phyloP scores from a whole-genome alignment of 37 sponge, comb jelly and placozoan species.

The Ianthella basta region DNA sequence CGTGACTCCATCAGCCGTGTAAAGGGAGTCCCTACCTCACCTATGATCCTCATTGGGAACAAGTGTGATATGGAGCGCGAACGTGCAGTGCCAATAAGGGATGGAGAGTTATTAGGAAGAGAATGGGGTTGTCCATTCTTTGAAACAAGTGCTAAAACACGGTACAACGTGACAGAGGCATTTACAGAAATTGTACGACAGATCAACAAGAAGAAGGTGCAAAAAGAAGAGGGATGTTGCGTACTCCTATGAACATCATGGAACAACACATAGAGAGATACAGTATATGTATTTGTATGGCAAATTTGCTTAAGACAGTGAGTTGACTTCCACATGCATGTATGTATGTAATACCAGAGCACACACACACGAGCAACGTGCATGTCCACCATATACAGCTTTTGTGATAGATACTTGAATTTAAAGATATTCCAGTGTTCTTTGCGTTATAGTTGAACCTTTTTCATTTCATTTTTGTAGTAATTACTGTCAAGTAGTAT shows the following conservation, averaged over 20 bases:
- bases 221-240: slow-evolving; percentile 49
- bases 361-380: too few relatives aligned
- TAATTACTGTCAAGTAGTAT: too few relatives aligned
- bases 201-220: slow-evolving; percentile 51
- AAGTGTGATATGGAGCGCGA: slow-evolving; percentile 93
- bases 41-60: slow-evolving; percentile 93
- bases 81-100: slow-evolving; percentile 68
- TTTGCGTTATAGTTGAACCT: too few relatives aligned
- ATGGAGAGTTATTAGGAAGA: slow-evolving; percentile 72
- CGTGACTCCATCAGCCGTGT: slow-evolving; percentile 87
- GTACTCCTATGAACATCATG: slow-evolving; percentile 9
- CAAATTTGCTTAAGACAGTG: too few relatives aligned
- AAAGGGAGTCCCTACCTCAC: slow-evolving; percentile 67
- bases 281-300: too few relatives aligned
- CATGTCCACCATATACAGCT: too few relatives aligned
- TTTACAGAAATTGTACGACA: slow-evolving; percentile 85
- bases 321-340: too few relatives aligned
- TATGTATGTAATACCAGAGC: too few relatives aligned
- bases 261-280: too few relatives aligned
- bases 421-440: too few relatives aligned
- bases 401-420: too few relatives aligned
- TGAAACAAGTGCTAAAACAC: slow-evolving; percentile 88
- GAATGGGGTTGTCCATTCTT: slow-evolving; percentile 94
- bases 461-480: too few relatives aligned
- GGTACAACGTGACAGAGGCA: slow-evolving; percentile 72